These are phyloP conservation scores for Tenthredo distinguenda DNA, from an alignment of 2,888 invertebrate species.

Conservation along the genomic window DNA sequence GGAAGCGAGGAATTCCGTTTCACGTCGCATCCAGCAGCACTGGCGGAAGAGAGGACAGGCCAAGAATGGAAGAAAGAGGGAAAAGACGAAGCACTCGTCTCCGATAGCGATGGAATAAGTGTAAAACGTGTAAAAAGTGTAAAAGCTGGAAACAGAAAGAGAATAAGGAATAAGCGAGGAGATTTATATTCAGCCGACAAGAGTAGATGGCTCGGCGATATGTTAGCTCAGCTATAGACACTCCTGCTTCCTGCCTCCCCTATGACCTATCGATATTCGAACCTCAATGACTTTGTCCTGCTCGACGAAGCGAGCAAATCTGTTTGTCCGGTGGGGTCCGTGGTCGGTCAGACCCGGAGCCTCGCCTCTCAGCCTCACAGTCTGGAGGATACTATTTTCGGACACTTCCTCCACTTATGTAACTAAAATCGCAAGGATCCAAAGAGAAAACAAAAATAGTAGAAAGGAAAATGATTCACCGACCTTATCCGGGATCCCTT, in stretches of 20 bases:
- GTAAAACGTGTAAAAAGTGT: conserved; percentile 17
- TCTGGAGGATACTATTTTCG: conserved; percentile 27
- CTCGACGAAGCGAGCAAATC: conserved; percentile 22
- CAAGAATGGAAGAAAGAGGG: not conserved
- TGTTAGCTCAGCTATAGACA: conserved; percentile 9
- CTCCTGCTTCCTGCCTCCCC: not conserved
- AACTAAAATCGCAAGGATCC: conserved; percentile 10
- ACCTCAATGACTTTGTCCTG: conserved; percentile 41
- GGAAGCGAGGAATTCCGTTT: not conserved
- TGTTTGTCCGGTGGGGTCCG: conserved; percentile 34
- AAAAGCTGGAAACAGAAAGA: not conserved
- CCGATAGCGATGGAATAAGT: conserved; percentile 1
- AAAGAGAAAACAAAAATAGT: conserved; percentile 12
- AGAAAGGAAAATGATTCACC: not conserved
- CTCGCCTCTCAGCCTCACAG: not conserved
- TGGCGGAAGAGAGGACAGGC: not conserved
- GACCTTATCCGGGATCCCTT: not conserved
- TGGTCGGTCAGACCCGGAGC: not conserved
- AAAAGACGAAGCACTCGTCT: conserved; percentile 5
- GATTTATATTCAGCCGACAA: conserved; percentile 48
- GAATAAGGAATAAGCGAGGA: conserved; percentile 36
- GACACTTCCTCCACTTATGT: not conserved
- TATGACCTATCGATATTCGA: conserved; percentile 46
- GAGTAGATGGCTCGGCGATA: conserved; percentile 23
- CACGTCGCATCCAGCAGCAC: not conserved